Conservation (phyloP, 2,113 vertebrate species). For the Anolis carolinensis region DNA sequence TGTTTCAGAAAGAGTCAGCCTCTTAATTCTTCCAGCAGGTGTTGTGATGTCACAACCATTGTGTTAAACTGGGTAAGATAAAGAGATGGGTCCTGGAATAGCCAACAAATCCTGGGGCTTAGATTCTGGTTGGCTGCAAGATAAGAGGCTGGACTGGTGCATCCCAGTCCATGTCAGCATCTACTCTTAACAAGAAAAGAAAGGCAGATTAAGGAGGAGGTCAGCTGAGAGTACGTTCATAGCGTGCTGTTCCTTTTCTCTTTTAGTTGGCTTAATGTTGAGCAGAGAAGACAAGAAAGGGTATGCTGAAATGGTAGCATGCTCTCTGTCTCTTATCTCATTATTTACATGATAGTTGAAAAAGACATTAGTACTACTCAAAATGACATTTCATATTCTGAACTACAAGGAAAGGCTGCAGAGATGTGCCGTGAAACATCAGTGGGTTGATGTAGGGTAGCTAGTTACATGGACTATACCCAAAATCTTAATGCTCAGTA, state of each 20-base stretch:
- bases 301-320: not conserved
- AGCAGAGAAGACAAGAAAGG: conserved; percentile 31
- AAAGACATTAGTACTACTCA: not conserved
- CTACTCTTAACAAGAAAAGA: conserved; percentile 34
- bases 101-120: conserved; percentile 52
- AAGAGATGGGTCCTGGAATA: conserved; percentile 67
- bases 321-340: not conserved
- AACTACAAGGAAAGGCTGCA: not conserved
- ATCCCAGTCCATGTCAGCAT: conserved; percentile 14
- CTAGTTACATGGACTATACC: not conserved
- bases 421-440: not conserved
- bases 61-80: conserved; percentile 51
- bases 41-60: conserved; percentile 37
- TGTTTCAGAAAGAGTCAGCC: conserved; percentile 42
- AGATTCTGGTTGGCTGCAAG: conserved; percentile 34
- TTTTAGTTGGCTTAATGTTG: conserved; percentile 5
- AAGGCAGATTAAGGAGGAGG: conserved; percentile 61
- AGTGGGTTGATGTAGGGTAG: not conserved
- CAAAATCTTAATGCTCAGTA: not conserved
- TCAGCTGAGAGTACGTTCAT: not conserved
- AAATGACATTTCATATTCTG: not conserved
- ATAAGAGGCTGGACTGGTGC: conserved; percentile 30
- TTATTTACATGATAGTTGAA: not conserved
- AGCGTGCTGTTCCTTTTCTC: conserved; percentile 28
- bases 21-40: conserved; percentile 60